phyloP scores from a whole-genome alignment of 2,888 invertebrate genomes.

The Orgyia antiqua region DNA sequence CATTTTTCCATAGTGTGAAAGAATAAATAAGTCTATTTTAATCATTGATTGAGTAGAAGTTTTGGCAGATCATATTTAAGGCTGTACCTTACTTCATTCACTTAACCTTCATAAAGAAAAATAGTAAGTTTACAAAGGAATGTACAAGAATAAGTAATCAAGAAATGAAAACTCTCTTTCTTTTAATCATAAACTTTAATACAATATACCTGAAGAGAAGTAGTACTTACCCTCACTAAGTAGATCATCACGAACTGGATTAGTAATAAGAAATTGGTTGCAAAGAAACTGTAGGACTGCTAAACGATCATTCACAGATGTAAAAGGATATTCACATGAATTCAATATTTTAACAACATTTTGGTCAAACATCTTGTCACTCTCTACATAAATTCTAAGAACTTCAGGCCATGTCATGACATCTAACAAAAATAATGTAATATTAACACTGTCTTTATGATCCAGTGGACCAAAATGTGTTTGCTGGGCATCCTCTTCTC shows the following conservation, averaged over 20 bases:
- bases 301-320: constrained; percentile 86
- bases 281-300: constrained; percentile 93
- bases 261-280: constrained; percentile 95
- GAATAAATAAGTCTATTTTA: too few relatives aligned
- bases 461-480: constrained; percentile 97
- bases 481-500: constrained; percentile 96
- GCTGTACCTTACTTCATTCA: too few relatives aligned
- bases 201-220: too few relatives aligned
- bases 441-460: constrained; percentile 97
- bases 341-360: constrained; percentile 83
- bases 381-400: constrained; percentile 92
- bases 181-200: too few relatives aligned
- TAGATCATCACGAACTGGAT: constrained; percentile 94
- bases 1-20: too few relatives aligned
- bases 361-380: constrained; percentile 89
- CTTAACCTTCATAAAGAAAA: too few relatives aligned
- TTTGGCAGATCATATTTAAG: too few relatives aligned
- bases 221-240: constrained; percentile 91
- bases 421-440: constrained; percentile 94
- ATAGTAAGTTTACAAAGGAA: too few relatives aligned
- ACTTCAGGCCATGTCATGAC: constrained; percentile 98
- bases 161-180: too few relatives aligned
- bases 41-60: too few relatives aligned
- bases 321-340: constrained; percentile 93
- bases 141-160: too few relatives aligned